Conservation (phyloP, 2,888 invertebrate species). For the Rhagophthalmus giganteus region DNA sequence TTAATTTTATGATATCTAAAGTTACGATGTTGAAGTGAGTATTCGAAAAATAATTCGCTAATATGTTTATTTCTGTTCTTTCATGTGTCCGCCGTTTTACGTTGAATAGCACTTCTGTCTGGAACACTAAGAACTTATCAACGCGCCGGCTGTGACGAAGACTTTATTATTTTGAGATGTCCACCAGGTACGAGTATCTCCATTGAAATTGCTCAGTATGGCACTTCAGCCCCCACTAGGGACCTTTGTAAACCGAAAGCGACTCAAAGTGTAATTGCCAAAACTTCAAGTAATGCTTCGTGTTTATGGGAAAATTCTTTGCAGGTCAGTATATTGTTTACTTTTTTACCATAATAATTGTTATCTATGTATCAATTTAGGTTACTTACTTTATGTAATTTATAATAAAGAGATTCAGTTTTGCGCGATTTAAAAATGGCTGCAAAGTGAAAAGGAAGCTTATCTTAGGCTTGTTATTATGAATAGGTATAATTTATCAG, state of each 20-base stretch:
- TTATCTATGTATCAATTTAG: too few species aligned
- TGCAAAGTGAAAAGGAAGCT: too few species aligned
- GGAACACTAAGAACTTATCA: conserved; percentile 90
- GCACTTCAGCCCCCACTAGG: conserved; percentile 61
- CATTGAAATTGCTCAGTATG: conserved; percentile 89
- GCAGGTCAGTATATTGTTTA: conserved; percentile 64
- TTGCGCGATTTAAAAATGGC: too few species aligned
- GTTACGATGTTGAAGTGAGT: too few species aligned
- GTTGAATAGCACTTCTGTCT: conserved; percentile 82
- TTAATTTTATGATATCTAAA: too few species aligned
- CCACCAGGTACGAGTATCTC: conserved; percentile 90
- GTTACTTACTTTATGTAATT: too few species aligned
- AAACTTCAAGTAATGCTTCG: conserved; percentile 59
- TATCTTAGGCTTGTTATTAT: too few species aligned
- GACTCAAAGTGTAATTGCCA: conserved; percentile 29
- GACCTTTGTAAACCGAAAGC: conserved; percentile 45
- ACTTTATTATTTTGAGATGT: conserved; percentile 83
- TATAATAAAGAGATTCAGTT: too few species aligned
- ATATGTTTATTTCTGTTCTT: too few species aligned
- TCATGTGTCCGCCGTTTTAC: too few species aligned
- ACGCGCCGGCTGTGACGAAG: conserved; percentile 89
- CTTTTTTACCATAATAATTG: background rate
- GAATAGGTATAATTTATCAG: too few species aligned
- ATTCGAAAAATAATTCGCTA: too few species aligned
- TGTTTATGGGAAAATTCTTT: conserved; percentile 77